Evolutionary conservation across 1,140 invertebrate genomes (phyloP).

Genomic region (Pogonognathellus flavescens): DNA sequence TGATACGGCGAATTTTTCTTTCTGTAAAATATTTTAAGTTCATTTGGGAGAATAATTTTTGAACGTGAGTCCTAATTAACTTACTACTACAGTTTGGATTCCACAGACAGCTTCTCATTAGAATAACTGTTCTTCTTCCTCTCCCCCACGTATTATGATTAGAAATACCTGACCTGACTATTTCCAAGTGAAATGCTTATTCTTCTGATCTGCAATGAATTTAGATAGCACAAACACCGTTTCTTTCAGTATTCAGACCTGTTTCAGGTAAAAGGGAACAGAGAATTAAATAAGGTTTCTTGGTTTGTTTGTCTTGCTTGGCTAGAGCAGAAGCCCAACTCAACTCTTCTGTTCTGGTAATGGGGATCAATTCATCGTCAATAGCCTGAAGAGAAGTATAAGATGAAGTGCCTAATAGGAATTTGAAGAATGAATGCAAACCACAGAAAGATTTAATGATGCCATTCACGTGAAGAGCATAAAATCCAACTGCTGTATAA

Average conservation of each 20-base stretch:
- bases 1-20: too few relatives aligned
- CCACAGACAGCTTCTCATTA: too few relatives aligned
- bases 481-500: constrained; percentile 29
- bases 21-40: too few relatives aligned
- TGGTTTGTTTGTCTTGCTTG: background rate
- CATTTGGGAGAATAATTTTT: too few relatives aligned
- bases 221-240: background rate
- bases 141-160: too few relatives aligned
- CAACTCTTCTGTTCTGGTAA: constrained; percentile 1
- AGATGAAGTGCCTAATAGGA: constrained; percentile 30
- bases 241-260: background rate
- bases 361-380: constrained; percentile 45
- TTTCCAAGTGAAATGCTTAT: constrained; percentile 9
- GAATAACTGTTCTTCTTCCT: too few relatives aligned
- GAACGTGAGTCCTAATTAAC: too few relatives aligned
- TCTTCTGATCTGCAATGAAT: constrained; percentile 27
- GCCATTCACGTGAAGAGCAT: constrained; percentile 42
- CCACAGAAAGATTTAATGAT: constrained; percentile 24
- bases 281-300: constrained; percentile 6
- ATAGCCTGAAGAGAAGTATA: constrained; percentile 16
- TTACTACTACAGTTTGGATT: too few relatives aligned
- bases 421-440: constrained; percentile 19
- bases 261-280: background rate
- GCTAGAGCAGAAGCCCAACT: background rate
- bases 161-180: too few relatives aligned